Conservation (phyloP, 2,888 invertebrate genomes). For the Terebella lapidaria region DNA sequence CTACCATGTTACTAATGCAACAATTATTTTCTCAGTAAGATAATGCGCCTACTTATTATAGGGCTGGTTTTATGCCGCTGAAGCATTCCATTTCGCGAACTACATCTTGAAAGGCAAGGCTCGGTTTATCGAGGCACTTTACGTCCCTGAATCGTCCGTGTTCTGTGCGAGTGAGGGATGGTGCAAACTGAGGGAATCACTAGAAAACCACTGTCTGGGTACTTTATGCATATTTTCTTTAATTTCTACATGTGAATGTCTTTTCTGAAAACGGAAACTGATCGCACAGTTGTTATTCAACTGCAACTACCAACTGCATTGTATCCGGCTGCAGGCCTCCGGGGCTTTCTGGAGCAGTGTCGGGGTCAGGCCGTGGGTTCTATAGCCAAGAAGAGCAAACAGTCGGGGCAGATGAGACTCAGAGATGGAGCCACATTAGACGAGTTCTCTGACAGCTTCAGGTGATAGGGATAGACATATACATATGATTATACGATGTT, state of each 20-base stretch:
- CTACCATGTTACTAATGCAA: no score
- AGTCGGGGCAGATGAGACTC: slow-evolving; percentile 33
- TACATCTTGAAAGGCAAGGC: slow-evolving; percentile 34
- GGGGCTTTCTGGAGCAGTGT: slow-evolving; percentile 37
- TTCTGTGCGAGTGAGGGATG: slow-evolving; percentile 4
- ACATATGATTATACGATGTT: no score
- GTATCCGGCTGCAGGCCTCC: slow-evolving; percentile 29
- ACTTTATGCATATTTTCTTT: neutral
- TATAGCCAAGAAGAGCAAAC: slow-evolving; percentile 38
- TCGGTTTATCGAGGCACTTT: slow-evolving; percentile 31
- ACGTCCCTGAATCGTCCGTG: slow-evolving; percentile 3
- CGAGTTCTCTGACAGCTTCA: slow-evolving; percentile 42
- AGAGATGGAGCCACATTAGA: slow-evolving; percentile 28
- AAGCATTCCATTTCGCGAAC: slow-evolving; percentile 37
- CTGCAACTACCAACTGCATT: no score
- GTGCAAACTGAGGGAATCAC: neutral
- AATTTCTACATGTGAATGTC: no score
- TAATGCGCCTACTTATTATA: no score
- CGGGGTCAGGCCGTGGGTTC: slow-evolving; percentile 41
- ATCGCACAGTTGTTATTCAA: no score
- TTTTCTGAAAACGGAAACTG: no score
- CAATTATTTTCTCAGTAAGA: no score
- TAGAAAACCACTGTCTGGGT: neutral
- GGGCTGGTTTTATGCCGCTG: slow-evolving; percentile 42
- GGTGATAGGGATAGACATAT: slow-evolving; percentile 31